Base-by-base conservation (phyloP, 2,797 vertebrate genomes). In the Emys orbicularis region DNA sequence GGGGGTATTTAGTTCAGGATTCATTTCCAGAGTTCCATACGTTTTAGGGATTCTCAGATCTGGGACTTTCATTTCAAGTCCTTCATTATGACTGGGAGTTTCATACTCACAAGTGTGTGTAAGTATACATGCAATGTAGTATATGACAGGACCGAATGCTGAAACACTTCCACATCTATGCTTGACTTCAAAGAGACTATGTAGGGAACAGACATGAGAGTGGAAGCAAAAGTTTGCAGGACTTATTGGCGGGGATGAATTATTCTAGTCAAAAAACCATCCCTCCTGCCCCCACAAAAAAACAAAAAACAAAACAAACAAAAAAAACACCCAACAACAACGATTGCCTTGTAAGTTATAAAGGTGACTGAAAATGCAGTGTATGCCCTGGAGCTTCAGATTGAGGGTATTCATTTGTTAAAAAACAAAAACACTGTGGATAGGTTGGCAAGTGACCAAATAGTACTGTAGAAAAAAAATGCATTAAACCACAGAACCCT, bases 401-500 rank as follows among this genome's bases (percentile, higher is more conserved):
- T 12, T 61, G 6, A 50, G 15, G 4, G 1, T 65, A 79, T 59
- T 59, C 15, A 31, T 59, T 89, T 79, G 25, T n/a, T 90, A 49
- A 86, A 93, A 87, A n/a, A 15, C 41, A 87, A 2, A 3, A 12
- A 59, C 81, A 85, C 81, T 81, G 12, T 31, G 57, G 27, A 50
- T 25, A 41, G 34, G 4, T 52, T 47, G 41, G 15, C 87, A 87
- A 91, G 15, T 25, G 8, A 53, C 23, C 74, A 79, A 47, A 37
- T 4, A 74, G 50, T 72, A 52, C 31, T 47, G 3, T 25, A 77
- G 10, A 80, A 34, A 25, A 57, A 57, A 50, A 76, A 61, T 65
- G 86, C 25, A 21, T 6, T 72, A 57, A 5, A 4, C 21, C 21
- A 34, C 10, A 77, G 8, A 31, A 21, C 2, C 0, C 0, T 34